These are phyloP conservation scores for Thermophis baileyi DNA, from an alignment of 2,113 vertebrate genomes.

Conservation along the genomic window DNA sequence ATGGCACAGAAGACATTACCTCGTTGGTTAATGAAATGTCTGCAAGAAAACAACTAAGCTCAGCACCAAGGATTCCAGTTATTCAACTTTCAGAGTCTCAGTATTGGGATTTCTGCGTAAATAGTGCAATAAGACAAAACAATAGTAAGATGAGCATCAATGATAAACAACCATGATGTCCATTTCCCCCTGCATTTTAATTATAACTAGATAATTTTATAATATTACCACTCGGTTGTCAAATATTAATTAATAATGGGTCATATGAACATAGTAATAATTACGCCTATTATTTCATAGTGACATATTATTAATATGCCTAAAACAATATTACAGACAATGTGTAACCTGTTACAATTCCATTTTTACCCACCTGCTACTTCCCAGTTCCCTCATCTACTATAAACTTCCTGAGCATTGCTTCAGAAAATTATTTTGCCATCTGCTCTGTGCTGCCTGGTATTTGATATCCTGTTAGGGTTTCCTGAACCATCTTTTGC, in stretches of 20 bases:
- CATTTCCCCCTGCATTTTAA: neutral
- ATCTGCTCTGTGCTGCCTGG: slow-evolving; percentile 53
- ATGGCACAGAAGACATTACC: neutral
- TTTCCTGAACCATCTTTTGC: slow-evolving; percentile 63
- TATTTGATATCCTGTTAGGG: slow-evolving; percentile 58
- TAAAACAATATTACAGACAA: slow-evolving; percentile 52
- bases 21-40: neutral
- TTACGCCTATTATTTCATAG: neutral
- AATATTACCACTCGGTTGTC: neutral
- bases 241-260: neutral
- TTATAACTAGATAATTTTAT: neutral
- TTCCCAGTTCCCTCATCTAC: slow-evolving; percentile 48
- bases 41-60: neutral
- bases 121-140: neutral
- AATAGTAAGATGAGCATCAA: neutral
- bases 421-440: slow-evolving; percentile 57
- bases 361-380: slow-evolving; percentile 49
- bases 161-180: neutral
- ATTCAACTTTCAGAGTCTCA: neutral
- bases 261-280: neutral
- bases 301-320: neutral
- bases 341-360: slow-evolving; percentile 56
- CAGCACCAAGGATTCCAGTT: neutral
- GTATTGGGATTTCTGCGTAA: neutral
- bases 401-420: slow-evolving; percentile 53